Base-by-base conservation (phyloP, 2,113 vertebrate species). In the Nothoprocta pentlandii region DNA sequence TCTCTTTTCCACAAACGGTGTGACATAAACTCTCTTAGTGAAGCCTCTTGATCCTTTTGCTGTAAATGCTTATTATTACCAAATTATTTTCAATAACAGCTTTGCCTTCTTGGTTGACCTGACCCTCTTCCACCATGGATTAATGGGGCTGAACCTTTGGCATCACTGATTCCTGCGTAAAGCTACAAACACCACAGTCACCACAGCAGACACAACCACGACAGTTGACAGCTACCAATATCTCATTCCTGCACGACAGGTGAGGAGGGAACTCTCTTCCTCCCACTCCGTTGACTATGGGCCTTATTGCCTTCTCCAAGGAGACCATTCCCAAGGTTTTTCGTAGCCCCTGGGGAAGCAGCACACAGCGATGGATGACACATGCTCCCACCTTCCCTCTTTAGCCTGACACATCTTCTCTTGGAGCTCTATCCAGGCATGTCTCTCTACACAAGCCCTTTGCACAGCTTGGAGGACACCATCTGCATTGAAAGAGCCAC, bases 361-460 rank as follows among this genome's bases (percentile, higher is more conserved):
- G 0, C 32, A 10, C 3, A 30, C 17, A 74, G 44, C 22, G 13
- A 1, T 51, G 17, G 56, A 26, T 54, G 23, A 14, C 5, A 16
- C 49, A 34, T 41, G 23, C 76, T 92, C 59, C 91, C 44, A 32
- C 23, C 32, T 44, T 25, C n/a, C 16, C 46, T 41, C 32, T 9
- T 26, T 1, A n/a, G 46, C 14, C 56, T 84, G 22, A 3, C 6
- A 10, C 32, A 53, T 26, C 42, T 46, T 30, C 16, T 34, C 70
- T 41, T 34, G 14, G 32, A 51, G 70, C 59, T 86, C 41, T 41
- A 32, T n/a, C 59, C 13, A 58, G 53, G 5, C 80, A 74, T 0
- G 3, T 2, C 1, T 6, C 23, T 68, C 20, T 2, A 25, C 2
- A 0, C 7, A 20, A 3, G 19, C 4, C 68, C 81, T 63, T 3